Evolutionary conservation across 2,113 vertebrate species (phyloP), one percentile per base, ranked within the genome.

Genomic region (Tetrao urogallus): DNA sequence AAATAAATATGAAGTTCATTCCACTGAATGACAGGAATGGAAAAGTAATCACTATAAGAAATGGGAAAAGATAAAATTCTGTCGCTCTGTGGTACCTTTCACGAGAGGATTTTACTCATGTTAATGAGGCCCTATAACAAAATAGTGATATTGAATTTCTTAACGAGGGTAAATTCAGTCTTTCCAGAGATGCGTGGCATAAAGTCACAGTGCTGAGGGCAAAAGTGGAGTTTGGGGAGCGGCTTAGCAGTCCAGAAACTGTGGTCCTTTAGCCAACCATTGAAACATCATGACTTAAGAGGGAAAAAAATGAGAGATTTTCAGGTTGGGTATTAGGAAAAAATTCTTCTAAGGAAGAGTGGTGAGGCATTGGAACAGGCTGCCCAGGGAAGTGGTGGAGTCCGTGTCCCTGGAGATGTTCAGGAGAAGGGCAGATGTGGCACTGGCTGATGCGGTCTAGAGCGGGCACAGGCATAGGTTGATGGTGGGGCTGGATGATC

Each of bases 51-150:
- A 73, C 82, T 78, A 48, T 83, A 82, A 82, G 80, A 90, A 94
- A 95, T 32, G 56, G 61, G 15, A 92, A 76, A 69, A 93, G 86
- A 95, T 95, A 95, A 97, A 97, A 90, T 91, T 89, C 90, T 57
- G 28, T 58, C 8, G 0, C 88, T 96, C 58, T 81, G 1, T 70
- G 88, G 63, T 58, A 90, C 70, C 86, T 95, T 94, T 95, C 86
- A 92, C 0, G 1, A 93, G 90, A 90, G 61, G 80, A 82, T 93
- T 94, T 95, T 84, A 86, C 52, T 91, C 83, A 86, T 78, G 77
- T 86, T 97, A 95, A 97, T 86, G 77, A 93, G 63, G 63, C 61
- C 70, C 63, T 78, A 77, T 69, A 93, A 88, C 63, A 60, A 70
- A 80, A 86, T 58, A 71, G 76, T 43, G n/a, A 84, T 84, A 82